Conservation (phyloP, 2,888 invertebrate genomes). For the Euplexia lucipara region DNA sequence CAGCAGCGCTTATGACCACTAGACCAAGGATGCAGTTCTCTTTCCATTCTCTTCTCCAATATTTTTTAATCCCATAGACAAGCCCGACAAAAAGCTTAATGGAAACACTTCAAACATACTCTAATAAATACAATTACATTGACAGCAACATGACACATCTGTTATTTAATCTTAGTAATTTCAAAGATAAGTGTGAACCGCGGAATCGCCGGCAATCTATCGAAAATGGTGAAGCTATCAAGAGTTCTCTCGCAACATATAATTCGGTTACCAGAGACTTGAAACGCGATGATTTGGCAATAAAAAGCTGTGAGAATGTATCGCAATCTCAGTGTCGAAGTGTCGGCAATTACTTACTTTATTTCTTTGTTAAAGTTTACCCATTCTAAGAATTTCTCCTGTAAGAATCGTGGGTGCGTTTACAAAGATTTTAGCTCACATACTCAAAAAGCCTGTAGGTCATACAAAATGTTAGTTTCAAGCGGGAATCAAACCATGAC, state of each 20-base stretch:
- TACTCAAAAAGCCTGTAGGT: too few relatives aligned
- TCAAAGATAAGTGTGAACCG: slow-evolving; percentile 52
- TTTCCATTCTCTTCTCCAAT: too few relatives aligned
- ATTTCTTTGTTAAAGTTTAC: too few relatives aligned
- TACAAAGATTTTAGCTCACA: too few relatives aligned
- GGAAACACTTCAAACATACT: background rate
- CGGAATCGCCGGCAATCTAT: slow-evolving; percentile 52
- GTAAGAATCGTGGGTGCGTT: too few relatives aligned
- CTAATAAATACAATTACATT: slow-evolving; percentile 4
- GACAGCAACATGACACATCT: slow-evolving; percentile 29
- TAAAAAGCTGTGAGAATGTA: slow-evolving; percentile 36
- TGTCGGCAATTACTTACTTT: background rate
- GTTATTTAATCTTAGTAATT: slow-evolving; percentile 30
- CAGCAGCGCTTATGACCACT: too few relatives aligned
- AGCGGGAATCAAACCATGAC: too few relatives aligned
- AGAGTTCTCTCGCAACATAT: slow-evolving; percentile 42
- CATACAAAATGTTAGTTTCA: too few relatives aligned
- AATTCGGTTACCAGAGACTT: slow-evolving; percentile 39
- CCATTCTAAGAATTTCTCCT: too few relatives aligned
- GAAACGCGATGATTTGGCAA: slow-evolving; percentile 55
- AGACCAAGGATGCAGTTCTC: too few relatives aligned
- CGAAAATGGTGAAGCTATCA: slow-evolving; percentile 43
- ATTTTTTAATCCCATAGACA: background rate
- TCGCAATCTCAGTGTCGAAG: background rate
- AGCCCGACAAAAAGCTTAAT: background rate